phyloP scores from a whole-genome alignment of 2,113 vertebrate genomes.

The Antechinus flavipes region DNA sequence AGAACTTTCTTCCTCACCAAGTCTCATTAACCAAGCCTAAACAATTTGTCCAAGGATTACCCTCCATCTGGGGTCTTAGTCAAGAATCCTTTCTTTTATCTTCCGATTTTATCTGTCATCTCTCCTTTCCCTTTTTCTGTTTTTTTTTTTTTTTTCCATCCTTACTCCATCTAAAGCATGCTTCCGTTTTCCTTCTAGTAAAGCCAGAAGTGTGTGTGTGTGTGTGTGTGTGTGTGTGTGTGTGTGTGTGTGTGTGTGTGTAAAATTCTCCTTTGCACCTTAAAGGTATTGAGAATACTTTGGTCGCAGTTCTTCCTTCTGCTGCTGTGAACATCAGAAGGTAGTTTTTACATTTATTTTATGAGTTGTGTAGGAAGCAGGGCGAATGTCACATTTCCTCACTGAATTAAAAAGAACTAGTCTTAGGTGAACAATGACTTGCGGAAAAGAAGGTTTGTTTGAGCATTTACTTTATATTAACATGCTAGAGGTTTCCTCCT shows the following conservation, averaged over 20 bases:
- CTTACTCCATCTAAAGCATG: not conserved
- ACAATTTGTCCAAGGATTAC: not conserved
- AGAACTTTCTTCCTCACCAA: not conserved
- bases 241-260: not conserved
- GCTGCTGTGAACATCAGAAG: not conserved
- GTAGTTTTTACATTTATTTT: not conserved
- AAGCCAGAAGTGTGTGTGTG: not conserved
- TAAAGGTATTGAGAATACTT: too few relatives aligned
- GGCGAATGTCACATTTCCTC: not conserved
- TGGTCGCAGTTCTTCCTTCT: not conserved
- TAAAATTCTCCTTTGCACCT: not conserved
- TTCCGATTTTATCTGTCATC: not conserved
- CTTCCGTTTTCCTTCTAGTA: not conserved
- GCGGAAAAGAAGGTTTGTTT: not conserved
- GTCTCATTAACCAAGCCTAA: not conserved
- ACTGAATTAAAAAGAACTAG: not conserved
- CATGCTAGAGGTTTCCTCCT: not conserved
- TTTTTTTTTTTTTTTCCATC: not conserved
- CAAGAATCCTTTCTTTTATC: not conserved
- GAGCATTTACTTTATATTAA: not conserved
- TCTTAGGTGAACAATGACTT: not conserved
- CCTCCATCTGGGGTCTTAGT: not conserved
- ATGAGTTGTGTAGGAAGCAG: not conserved
- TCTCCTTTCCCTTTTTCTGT: not conserved
- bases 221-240: not conserved